phyloP scores from a whole-genome alignment of 2,797 vertebrate species.

The Eulemur albifrons region DNA sequence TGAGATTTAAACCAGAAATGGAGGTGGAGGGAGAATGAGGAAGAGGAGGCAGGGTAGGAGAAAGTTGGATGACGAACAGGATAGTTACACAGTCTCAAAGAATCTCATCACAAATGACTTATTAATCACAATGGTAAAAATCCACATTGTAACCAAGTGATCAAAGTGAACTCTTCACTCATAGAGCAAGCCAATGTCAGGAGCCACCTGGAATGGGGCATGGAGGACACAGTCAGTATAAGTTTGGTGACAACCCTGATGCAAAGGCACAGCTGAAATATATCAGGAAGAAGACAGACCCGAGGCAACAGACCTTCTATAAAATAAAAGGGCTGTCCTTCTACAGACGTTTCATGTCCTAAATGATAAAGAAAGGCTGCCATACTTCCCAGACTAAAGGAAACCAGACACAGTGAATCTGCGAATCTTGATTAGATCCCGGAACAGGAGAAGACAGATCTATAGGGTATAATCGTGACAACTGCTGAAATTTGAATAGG shows the following conservation, averaged over 20 bases:
- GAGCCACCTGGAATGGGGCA: no score
- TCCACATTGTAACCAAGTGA: neutral
- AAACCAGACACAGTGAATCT: neutral
- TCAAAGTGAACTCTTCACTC: neutral
- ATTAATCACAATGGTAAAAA: neutral
- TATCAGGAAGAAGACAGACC: neutral
- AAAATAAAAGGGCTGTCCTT: neutral
- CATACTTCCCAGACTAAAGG: neutral
- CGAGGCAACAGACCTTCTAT: neutral
- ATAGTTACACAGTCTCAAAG: neutral
- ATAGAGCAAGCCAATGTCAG: no score
- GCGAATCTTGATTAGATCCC: neutral
- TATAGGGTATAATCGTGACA: neutral
- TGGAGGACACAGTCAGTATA: fast-evolving
- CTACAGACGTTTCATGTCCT: neutral
- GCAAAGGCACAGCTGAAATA: neutral
- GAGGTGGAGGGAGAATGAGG: no score
- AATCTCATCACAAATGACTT: neutral
- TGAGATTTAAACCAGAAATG: neutral
- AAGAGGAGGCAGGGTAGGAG: neutral
- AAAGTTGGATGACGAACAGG: neutral
- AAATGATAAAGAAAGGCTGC: neutral
- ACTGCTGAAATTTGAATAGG: neutral
- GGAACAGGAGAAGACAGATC: neutral
- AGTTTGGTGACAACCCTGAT: no score